Percentiles rank a stretch among this genome's conserved stretches.
Evolutionary conservation across 2,797 vertebrate species (phyloP).

Genomic region (Allobates femoralis): DNA sequence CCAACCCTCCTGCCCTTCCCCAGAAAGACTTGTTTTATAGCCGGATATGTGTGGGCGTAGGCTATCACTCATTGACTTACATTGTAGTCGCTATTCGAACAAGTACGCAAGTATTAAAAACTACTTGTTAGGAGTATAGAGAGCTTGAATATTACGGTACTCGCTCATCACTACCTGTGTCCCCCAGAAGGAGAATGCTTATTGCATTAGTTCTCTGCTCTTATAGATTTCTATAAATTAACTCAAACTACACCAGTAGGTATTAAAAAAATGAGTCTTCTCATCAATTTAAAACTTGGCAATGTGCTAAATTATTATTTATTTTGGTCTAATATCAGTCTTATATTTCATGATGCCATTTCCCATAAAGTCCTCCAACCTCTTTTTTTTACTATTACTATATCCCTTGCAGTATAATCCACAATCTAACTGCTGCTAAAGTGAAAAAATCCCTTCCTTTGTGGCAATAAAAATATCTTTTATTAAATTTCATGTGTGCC

Average conservation of each 20-base stretch:
- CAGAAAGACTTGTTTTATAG: no score
- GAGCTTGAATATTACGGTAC: no score
- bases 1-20: no score
- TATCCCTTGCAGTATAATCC: not conserved
- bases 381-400: not conserved
- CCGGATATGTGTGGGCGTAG: no score
- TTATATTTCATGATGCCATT: not conserved
- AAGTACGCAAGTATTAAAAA: no score
- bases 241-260: not conserved
- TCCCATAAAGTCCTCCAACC: not conserved
- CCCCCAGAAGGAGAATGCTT: no score
- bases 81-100: no score
- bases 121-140: no score
- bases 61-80: no score
- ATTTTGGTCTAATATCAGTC: not conserved
- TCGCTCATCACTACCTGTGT: no score
- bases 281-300: not conserved
- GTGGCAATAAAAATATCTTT: conserved; percentile 1
- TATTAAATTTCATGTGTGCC: conserved; percentile 8
- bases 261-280: not conserved
- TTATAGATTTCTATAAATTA: not conserved
- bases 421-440: conserved; percentile 10
- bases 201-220: no score
- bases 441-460: not conserved
- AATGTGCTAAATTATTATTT: not conserved